Evolutionary conservation across 2,888 invertebrate genomes (phyloP), one percentile per base, ranked within the genome.

Genomic region (Limnephilus lunatus): DNA sequence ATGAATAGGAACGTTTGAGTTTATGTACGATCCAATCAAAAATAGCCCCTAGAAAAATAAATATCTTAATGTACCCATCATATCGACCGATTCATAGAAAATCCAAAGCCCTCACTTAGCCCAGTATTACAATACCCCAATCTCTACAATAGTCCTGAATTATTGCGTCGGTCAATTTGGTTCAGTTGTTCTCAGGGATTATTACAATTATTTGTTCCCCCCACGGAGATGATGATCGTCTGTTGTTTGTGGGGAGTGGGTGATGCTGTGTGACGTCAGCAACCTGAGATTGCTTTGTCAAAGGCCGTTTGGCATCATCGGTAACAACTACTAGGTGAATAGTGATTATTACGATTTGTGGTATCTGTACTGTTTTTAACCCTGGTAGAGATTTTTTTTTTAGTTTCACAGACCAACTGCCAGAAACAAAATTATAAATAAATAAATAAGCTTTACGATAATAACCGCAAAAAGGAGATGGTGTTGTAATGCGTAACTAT

Each of bases 81-180:
- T 12, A 48, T 25, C 25, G 68, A 25, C 15, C 3, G 68, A 68
- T 68, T 25, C 68, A 68, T 68, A n/a, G 68, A 68, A 68, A 9
- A 25, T 68, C 9, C 7, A 5, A 25, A 9, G 25, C 25, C 19
- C 9, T 68, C 25, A 25, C 68, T 68, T 25, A 25, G 68, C 9
- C 9, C 25, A 9, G 25, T 2, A 35, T 19, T 12, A 25, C 14
- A 92, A 89, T 92, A 91, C 90, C 92, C 90, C 92, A 92, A 92
- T 92, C 91, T 91, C 90, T 95, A 96, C 96, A 96, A 96, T 96
- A 94, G 90, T 95, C 95, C 95, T 95, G 94, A 95, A 96, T 96
- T 96, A 95, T 68, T 68, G 5, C 96, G 95, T 95, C 94, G 95
- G 95, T 96, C 95, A 95, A 96, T 96, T 96, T 96, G 96, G 96